A percentile compares a stretch with the other conserved stretches of the same genome.
Conservation (phyloP, 2,888 invertebrate species). For the Asteroscopus sphinx region DNA sequence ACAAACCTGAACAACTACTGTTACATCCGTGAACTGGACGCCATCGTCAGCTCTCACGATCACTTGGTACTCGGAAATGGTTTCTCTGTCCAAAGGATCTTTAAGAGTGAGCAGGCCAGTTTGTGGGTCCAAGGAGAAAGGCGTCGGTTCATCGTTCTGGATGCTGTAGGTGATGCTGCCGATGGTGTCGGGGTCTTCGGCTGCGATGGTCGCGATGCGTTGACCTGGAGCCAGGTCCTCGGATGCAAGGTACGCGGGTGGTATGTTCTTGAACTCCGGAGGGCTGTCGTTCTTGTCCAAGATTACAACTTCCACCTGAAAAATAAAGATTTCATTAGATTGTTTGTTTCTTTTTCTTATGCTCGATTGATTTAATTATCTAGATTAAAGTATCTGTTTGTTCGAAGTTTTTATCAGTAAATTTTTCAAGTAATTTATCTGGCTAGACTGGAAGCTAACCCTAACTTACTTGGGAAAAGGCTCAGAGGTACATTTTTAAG, state of each 20-base stretch:
- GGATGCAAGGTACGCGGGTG: conserved; percentile 93
- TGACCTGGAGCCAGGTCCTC: conserved; percentile 96
- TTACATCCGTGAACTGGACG: conserved; percentile 94
- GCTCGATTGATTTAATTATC: neutral
- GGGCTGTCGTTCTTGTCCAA: conserved; percentile 98
- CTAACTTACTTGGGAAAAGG: too few species aligned
- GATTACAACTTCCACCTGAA: conserved; percentile 95
- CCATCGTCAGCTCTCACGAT: conserved; percentile 96
- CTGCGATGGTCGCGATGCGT: conserved; percentile 93
- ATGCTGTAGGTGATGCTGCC: conserved; percentile 94
- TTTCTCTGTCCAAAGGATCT: conserved; percentile 96
- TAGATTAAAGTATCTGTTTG: too few species aligned
- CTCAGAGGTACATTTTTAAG: conserved; percentile 6
- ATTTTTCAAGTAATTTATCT: too few species aligned
- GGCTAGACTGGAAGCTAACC: too few species aligned
- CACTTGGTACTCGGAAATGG: conserved; percentile 93
- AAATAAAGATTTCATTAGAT: conserved; percentile 55
- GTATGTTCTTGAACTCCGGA: conserved; percentile 95
- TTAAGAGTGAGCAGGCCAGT: conserved; percentile 93
- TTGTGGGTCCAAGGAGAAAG: conserved; percentile 92
- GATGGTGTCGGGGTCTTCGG: conserved; percentile 96
- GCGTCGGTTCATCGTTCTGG: conserved; percentile 91
- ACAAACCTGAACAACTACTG: conserved; percentile 94
- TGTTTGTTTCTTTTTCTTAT: neutral
- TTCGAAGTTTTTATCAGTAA: too few species aligned